These are phyloP conservation scores for Neoitamus cyanurus DNA, from an alignment of 2,888 invertebrate genomes.

Conservation along the genomic window DNA sequence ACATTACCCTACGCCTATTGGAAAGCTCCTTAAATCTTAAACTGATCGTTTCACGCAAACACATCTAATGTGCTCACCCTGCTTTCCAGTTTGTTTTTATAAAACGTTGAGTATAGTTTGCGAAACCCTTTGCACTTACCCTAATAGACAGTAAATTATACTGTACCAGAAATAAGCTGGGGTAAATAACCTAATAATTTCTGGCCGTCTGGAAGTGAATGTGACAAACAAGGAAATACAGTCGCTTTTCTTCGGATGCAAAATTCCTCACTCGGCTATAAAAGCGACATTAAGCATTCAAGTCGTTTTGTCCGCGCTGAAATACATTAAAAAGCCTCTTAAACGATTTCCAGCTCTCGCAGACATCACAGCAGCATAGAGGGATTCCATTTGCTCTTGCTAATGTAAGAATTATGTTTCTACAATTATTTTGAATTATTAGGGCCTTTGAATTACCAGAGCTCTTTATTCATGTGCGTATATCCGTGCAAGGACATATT, in stretches of 20 bases:
- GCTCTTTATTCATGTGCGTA: background rate
- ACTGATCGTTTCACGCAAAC: background rate
- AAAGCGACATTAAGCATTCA: background rate
- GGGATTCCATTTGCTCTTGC: background rate
- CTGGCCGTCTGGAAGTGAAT: background rate
- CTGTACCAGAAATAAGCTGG: background rate
- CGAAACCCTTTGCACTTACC: background rate
- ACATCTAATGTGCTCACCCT: no score
- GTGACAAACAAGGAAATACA: background rate
- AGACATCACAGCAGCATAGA: background rate
- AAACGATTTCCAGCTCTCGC: background rate
- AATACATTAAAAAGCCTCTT: background rate
- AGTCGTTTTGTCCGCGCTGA: background rate
- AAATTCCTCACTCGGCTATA: background rate
- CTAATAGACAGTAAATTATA: background rate
- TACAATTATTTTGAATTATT: conserved; percentile 1
- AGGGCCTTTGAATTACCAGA: background rate
- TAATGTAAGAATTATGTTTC: background rate
- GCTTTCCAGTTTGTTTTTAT: no score
- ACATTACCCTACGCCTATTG: no score
- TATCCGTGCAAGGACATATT: background rate
- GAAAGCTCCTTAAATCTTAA: background rate
- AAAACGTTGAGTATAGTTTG: background rate
- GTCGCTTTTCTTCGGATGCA: background rate
- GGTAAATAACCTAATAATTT: background rate